These are phyloP conservation scores for Anadara kagoshimensis DNA, from an alignment of 1,140 invertebrate genomes.

Conservation along the genomic window DNA sequence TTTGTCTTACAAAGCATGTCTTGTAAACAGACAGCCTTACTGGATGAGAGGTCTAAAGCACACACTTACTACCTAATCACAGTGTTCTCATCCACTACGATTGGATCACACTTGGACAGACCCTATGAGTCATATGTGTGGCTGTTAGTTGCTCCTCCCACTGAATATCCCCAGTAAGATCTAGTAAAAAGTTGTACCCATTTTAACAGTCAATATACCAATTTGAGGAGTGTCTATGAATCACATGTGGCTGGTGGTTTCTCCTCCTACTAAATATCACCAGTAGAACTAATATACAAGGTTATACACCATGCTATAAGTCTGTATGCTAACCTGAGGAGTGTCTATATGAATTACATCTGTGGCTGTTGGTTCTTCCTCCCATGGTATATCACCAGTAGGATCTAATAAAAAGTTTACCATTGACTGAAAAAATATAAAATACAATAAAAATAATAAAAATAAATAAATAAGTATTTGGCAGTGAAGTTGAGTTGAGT, in stretches of 20 bases:
- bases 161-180: neutral
- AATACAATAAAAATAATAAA: neutral
- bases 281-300: neutral
- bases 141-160: neutral
- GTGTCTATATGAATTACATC: slow-evolving; percentile 86
- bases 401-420: slow-evolving; percentile 90
- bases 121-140: too few species aligned
- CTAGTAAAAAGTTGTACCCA: neutral
- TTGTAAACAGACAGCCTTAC: too few species aligned
- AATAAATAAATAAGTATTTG: neutral
- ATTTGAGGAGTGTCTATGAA: neutral
- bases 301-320: neutral
- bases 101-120: too few species aligned
- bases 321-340: slow-evolving; percentile 74
- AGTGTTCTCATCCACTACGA: too few species aligned
- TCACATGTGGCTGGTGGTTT: neutral
- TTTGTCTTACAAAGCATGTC: too few species aligned
- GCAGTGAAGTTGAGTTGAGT: too few species aligned
- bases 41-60: too few species aligned
- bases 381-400: slow-evolving; percentile 90
- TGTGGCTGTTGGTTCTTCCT: slow-evolving; percentile 84
- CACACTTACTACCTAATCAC: too few species aligned
- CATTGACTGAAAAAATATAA: slow-evolving; percentile 79
- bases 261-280: neutral
- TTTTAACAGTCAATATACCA: neutral